Evolutionary conservation across 2,888 invertebrate species (phyloP), one percentile per base, ranked within the genome.

Genomic region (Ophioninae sp.): DNA sequence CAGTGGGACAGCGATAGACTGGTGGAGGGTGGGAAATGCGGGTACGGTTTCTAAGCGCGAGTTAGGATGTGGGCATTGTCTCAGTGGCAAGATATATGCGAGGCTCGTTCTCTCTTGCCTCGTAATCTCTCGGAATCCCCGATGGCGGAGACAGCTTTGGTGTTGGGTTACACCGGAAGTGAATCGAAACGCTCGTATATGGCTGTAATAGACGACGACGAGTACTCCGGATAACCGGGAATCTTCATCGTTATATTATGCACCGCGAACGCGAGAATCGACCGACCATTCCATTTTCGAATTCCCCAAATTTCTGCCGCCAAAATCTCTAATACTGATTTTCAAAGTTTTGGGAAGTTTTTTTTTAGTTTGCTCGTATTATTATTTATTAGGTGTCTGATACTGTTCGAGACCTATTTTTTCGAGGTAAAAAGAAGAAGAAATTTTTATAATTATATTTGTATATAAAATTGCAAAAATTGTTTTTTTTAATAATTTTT

Each of bases 41-140:
- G 41, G 44, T 41, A 23, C 23, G 37, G 39, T 37, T 6, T 71
- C 71, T 59, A 71, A 75, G 23, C 44, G 64, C 68, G 65, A 51
- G 69, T 51, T 72, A 71, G 82, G 75, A 67, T 51, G 71, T 65
- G 56, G 39, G 71, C 79, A 76, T 82, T 82, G 82, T 82, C 71
- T 23, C 56, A 69, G 51, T 75, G 51, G 37, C 75, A 72, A 44
- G 65, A 59, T 79, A 79, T 76, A 76, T 76, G 59, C 44, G 68
- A 69, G 30, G 44, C 44, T 68, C 51, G 23, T 75, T 71, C 78
- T 59, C 73, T 75, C 51, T 65, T 56, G 68, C 69, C 51, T 72
- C 75, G 82, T 82, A 82, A 82, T 82, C 82, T 79, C 75, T 65
- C 65, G 72, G 72, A 82, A 82, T 82, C 75, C 82, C 67, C 67